Base-by-base conservation (phyloP, 2,888 invertebrate species). In the Sturmia bella region DNA sequence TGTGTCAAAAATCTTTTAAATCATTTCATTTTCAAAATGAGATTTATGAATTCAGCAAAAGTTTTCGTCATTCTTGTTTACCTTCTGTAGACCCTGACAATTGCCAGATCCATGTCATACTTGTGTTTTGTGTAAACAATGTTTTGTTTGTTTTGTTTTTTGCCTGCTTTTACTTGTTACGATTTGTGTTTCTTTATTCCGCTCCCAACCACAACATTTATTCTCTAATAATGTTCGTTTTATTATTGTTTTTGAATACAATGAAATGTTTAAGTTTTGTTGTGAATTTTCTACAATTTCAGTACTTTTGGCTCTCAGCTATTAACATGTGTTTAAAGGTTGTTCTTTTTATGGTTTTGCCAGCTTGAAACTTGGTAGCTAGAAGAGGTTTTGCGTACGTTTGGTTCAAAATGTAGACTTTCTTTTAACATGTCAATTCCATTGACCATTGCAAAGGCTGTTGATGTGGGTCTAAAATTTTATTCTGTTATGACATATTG, bases 81-180 rank as follows among this genome's bases (percentile, higher is more conserved):
- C 9, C 32, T 17, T 52, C 1, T 21, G 1, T 39, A 48, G 48
- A 48, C 15, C 21, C 37, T 45, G 52, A 54, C 45, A 61, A 61
- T 45, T 69, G 76, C 61, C 54, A 69, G 12, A 45, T 52, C 61
- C 61, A 32, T 68, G 68, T 76, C 76, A 66, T n/a, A 24, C 12
- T 43, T 13, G 19, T 41, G 9, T 50, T 48, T 17, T 3, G 7
- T n/a, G 4, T n/a, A 41, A 13, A 27, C 2, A 12, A 15, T 1
- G 19, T 50, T 12, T 15, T 32, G 19, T 56, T 0, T 17, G 11
- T 37, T 1, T 37, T 7, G 4, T 24, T 21, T 15, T 39, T 3
- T 24, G 1, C 21, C 21, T 11, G 21, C 6, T 24, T 7, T 52
- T 19, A 17, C 17, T n/a, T 17, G 7, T n/a, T 0, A 3, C 6